phyloP scores from a whole-genome alignment of 2,888 invertebrate genomes.

The Drosophila histrio region DNA sequence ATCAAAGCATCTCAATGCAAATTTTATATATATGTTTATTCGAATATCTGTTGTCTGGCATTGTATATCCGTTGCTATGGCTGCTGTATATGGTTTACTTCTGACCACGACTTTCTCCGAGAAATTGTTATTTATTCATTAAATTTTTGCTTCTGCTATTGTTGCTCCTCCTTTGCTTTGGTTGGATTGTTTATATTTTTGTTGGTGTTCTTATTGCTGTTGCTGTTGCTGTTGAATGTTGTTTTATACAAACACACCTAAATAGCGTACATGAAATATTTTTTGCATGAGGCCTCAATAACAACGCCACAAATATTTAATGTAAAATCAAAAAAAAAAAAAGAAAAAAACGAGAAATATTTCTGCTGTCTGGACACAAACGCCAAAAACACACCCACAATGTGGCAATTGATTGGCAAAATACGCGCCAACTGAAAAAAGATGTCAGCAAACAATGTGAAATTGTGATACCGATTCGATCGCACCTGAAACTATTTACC shows the following conservation, averaged over 20 bases:
- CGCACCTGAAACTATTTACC: constrained; percentile 48
- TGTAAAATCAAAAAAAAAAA: constrained; percentile 64
- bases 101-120: constrained; percentile 73
- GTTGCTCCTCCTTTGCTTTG: constrained; percentile 53
- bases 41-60: constrained; percentile 34
- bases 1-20: constrained; percentile 36
- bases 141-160: constrained; percentile 72
- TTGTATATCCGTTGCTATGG: constrained; percentile 52
- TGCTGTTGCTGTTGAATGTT: constrained; percentile 21
- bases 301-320: constrained; percentile 52
- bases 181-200: constrained; percentile 47
- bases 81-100: constrained; percentile 68
- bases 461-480: constrained; percentile 68
- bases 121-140: constrained; percentile 77
- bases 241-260: constrained; percentile 59
- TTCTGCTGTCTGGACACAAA: constrained; percentile 22
- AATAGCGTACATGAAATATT: constrained; percentile 56
- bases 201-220: constrained; percentile 33
- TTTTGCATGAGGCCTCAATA: constrained; percentile 64
- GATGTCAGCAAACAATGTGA: constrained; percentile 66
- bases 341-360: constrained; percentile 49
- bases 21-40: constrained; percentile 39
- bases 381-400: constrained; percentile 45
- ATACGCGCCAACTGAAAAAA: constrained; percentile 50
- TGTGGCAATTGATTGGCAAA: constrained; percentile 73